Base-by-base conservation (phyloP, 2,113 vertebrate genomes). In the Casuarius casuarius region DNA sequence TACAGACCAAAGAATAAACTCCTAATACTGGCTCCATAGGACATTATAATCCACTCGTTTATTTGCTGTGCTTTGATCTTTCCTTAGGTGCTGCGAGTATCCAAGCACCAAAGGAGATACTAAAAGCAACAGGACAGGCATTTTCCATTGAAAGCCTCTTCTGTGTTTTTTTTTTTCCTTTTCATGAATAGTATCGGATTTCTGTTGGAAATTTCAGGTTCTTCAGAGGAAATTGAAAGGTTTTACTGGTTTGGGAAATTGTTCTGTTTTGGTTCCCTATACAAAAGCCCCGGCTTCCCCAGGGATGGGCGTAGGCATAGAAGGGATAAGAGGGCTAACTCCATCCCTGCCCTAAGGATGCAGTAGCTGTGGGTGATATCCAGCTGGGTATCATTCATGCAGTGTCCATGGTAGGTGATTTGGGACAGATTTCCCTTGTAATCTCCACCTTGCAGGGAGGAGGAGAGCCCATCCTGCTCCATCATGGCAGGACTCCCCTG, bases 151-250 rank as follows among this genome's bases (percentile, higher is more conserved):
- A 35, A 51, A 0, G 65, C 22, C 23, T 18, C 59, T 82, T 68
- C 22, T 0, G 0, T 28, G 29, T 17, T 1, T 62, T 18, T 31
- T 23, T 28, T 8, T 1, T 7, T 31, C 6, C 8, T 6, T n/a
- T 68, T 66, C 29, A 52, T 38, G 29, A 49, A 2, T 29, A 26
- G 28, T 65, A 29, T 23, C 23, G 77, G 3, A 4, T 90, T 71
- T 63, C 38, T 81, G 14, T n/a, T n/a, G 10, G 33, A 89, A 82
- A 62, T 54, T 21, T 31, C 5, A 48, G 9, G 29, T 54, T 22
- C 22, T 38, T 77, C 31, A 33, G 29, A 33, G 29, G 31, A 58
- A 58, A 19, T 33, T 19, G 17, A 19, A 58, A 58, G 29, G 3
- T 78, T 88, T 80, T 28, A 38, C 54, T 54, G 14, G 7, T 35